A percentile compares a stretch with the other conserved stretches of the same genome.
Evolutionary conservation across 1,140 invertebrate species (phyloP).

Genomic region (Leptopilina boulardi): DNA sequence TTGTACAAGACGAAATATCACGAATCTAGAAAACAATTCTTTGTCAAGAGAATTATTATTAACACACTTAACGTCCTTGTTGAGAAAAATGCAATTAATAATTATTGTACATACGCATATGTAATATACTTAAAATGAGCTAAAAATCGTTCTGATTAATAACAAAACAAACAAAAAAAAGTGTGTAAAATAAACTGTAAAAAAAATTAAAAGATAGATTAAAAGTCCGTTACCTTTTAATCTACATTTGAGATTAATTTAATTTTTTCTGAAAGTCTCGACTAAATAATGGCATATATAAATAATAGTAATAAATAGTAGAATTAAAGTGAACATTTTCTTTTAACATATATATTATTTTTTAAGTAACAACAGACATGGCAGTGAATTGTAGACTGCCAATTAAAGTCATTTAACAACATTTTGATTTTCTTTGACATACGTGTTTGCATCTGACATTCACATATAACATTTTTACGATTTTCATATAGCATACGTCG

Average conservation of each 20-base stretch:
- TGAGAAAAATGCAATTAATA: conserved; percentile 17
- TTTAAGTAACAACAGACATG: conserved; percentile 45
- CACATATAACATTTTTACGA: conserved; percentile 12
- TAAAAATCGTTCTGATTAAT: conserved; percentile 11
- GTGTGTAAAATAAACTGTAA: conserved; percentile 19
- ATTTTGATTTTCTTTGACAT: conserved; percentile 25
- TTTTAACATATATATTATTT: conserved; percentile 47
- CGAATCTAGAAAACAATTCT: neutral
- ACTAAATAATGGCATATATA: neutral
- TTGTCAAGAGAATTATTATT: neutral
- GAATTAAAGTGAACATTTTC: neutral
- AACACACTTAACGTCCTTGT: conserved; percentile 31
- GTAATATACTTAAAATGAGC: conserved; percentile 16
- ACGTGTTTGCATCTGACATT: conserved; percentile 23
- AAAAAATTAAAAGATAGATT: neutral
- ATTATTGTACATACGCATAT: conserved; percentile 29
- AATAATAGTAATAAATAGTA: neutral
- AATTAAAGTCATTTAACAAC: conserved; percentile 36
- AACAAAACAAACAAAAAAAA: neutral
- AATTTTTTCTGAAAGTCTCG: neutral
- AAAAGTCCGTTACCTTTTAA: conserved; percentile 8
- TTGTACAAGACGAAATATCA: conserved; percentile 3
- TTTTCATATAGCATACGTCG: neutral
- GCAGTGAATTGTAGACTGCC: neutral
- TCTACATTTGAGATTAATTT: neutral